Base-by-base conservation (phyloP, 2,797 vertebrate species). In the Lithobates sylvaticus region DNA sequence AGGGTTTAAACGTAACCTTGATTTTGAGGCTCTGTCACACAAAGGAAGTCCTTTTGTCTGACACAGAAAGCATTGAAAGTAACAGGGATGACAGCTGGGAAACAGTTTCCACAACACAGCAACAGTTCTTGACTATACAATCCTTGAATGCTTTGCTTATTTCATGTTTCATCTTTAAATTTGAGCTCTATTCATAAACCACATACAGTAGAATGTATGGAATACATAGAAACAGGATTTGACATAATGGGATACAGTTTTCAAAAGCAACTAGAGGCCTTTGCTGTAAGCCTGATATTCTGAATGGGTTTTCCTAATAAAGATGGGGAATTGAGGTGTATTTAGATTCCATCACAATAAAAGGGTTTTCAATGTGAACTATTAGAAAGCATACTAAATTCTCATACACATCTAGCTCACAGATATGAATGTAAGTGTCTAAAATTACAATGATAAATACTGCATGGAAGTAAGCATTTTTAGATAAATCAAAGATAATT, bases 1-100 rank as follows among this genome's bases (percentile, higher is more conserved):
- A 18, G 16, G 12, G 34, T n/a, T 42, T 26, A 72, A 72, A 81
- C 10, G 65, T 81, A 81, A 81, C 79, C 79, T 81, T 81, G 79
- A 73, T 72, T 64, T 81, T 81, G 50, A 81, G 79, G 68, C 34
- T 72, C 34, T 72, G 34, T 58, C 4, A 42, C 21, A 42, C 58
- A 2, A 32, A 67, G 27, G 1, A 80, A 36, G 26, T 65, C 64
- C 23, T 15, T 6, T 6, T 9, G 65, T 61, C 1, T 29, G 39
- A 21, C 34, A 39, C 12, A 27, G n/a, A 58, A 81, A 50, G 23
- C 50, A 72, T 39, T 81, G 79, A 81, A 39, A 0, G 8, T 44
- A 23, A 21, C 36, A 16, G 27, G 78, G n/a, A n/a, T 84, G 58
- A 12, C 69, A 73, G 79, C 69, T 81, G 79, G 54, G 78, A 47